Percentiles rank a stretch among this genome's conserved stretches.
Conservation (phyloP, 2,888 invertebrate species). For the Oasisia sp. region DNA sequence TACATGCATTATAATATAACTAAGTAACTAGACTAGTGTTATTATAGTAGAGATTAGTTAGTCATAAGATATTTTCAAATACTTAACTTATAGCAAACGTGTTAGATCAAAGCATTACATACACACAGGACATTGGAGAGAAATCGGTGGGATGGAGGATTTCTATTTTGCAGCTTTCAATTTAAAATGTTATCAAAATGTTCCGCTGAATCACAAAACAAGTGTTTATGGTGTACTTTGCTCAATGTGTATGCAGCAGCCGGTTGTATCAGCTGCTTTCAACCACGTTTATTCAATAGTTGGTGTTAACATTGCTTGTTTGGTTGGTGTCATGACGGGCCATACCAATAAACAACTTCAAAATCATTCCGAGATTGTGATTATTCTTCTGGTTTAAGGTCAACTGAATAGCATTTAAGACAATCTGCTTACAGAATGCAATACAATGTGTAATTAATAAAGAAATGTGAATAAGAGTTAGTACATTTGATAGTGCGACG, state of each 20-base stretch:
- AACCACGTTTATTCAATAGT: background rate
- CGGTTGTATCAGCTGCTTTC: background rate
- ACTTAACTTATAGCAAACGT: background rate
- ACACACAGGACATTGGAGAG: background rate
- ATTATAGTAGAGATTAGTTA: background rate
- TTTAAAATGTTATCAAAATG: background rate
- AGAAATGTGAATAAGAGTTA: too few relatives aligned
- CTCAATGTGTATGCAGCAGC: background rate
- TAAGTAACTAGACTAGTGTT: background rate
- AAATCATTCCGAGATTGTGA: background rate
- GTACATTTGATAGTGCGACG: too few relatives aligned
- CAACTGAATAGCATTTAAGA: too few relatives aligned
- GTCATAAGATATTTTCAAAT: background rate
- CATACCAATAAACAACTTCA: background rate
- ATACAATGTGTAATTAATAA: too few relatives aligned
- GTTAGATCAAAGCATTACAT: background rate
- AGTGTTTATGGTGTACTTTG: background rate
- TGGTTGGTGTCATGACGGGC: background rate
- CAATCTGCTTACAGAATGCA: too few relatives aligned
- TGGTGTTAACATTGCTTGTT: slow-evolving; percentile 13
- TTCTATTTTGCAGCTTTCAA: background rate
- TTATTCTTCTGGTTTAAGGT: too few relatives aligned
- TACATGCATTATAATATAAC: background rate
- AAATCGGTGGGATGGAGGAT: background rate
- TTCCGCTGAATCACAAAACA: background rate